Percentiles rank a stretch among this genome's conserved stretches.
Conservation (phyloP, 2,797 vertebrate species). For the Typhlichthys eigenmanni region DNA sequence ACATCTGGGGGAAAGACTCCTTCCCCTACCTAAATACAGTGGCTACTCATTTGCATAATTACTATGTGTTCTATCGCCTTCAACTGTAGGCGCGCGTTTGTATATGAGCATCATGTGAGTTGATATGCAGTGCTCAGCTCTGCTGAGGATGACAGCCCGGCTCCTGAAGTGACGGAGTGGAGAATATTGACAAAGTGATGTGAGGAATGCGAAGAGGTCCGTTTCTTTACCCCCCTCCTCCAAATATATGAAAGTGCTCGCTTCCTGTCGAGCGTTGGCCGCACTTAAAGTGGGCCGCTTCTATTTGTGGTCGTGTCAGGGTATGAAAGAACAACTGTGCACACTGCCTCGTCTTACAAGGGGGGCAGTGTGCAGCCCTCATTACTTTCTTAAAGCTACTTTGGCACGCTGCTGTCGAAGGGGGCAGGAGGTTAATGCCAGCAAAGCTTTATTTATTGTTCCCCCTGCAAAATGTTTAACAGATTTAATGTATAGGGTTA, state of each 20-base stretch:
- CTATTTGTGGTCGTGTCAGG: constrained; percentile 80
- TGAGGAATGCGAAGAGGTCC: constrained; percentile 68
- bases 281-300: constrained; percentile 70
- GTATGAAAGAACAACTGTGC: constrained; percentile 83
- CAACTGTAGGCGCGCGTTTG: constrained; percentile 26
- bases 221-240: constrained; percentile 36
- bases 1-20: neutral
- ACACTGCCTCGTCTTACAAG: constrained; percentile 72
- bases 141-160: constrained; percentile 27
- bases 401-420: constrained; percentile 72
- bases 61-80: neutral
- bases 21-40: too few relatives aligned
- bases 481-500: constrained; percentile 79
- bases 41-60: too few relatives aligned
- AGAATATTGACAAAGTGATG: constrained; percentile 71
- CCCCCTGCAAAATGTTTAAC: constrained; percentile 75
- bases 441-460: constrained; percentile 84
- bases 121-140: constrained; percentile 40
- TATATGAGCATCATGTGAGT: constrained; percentile 23
- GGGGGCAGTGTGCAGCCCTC: constrained; percentile 79
- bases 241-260: constrained; percentile 70
- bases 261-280: constrained; percentile 75
- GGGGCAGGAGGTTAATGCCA: constrained; percentile 78
- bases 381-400: constrained; percentile 81
- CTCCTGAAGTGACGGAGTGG: constrained; percentile 54